These are phyloP conservation scores for Sphinx pinastri DNA, from an alignment of 2,888 invertebrate genomes.

Conservation along the genomic window DNA sequence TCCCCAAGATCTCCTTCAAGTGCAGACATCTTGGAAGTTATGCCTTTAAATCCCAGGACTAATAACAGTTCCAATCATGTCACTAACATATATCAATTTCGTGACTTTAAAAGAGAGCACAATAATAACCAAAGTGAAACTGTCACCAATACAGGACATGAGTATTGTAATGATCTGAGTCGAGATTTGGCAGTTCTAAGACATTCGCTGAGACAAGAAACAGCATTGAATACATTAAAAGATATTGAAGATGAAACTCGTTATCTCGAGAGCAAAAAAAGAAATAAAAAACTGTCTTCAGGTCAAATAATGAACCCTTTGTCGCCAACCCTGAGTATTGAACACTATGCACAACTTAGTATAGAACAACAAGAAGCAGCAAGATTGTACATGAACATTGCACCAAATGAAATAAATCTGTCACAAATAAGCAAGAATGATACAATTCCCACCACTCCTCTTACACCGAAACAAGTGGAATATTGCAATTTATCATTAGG, in stretches of 20 bases:
- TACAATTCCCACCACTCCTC: conserved; percentile 62
- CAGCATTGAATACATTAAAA: conserved; percentile 65
- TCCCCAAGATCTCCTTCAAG: conserved; percentile 82
- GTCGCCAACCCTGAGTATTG: conserved; percentile 76
- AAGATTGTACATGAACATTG: conserved; percentile 76
- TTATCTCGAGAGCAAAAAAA: conserved; percentile 66
- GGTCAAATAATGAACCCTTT: conserved; percentile 52
- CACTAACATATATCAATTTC: conserved; percentile 82
- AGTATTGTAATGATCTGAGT: conserved; percentile 74
- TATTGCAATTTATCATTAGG: conserved; percentile 68
- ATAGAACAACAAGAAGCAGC: conserved; percentile 68
- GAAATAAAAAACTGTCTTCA: conserved; percentile 54
- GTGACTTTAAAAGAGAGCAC: conserved; percentile 82
- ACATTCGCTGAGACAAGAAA: conserved; percentile 65
- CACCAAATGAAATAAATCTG: conserved; percentile 56
- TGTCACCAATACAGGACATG: conserved; percentile 57
- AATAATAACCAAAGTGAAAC: conserved; percentile 74
- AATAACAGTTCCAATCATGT: conserved; percentile 68
- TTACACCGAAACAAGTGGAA: conserved; percentile 71
- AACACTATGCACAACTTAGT: conserved; percentile 76
- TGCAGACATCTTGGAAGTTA: conserved; percentile 82
- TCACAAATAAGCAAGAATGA: conserved; percentile 57
- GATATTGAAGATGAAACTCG: conserved; percentile 74
- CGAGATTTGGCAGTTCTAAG: conserved; percentile 75
- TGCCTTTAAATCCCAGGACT: conserved; percentile 76